Conservation (phyloP, 2,113 vertebrate species). For the Balaenoptera acutorostrata region DNA sequence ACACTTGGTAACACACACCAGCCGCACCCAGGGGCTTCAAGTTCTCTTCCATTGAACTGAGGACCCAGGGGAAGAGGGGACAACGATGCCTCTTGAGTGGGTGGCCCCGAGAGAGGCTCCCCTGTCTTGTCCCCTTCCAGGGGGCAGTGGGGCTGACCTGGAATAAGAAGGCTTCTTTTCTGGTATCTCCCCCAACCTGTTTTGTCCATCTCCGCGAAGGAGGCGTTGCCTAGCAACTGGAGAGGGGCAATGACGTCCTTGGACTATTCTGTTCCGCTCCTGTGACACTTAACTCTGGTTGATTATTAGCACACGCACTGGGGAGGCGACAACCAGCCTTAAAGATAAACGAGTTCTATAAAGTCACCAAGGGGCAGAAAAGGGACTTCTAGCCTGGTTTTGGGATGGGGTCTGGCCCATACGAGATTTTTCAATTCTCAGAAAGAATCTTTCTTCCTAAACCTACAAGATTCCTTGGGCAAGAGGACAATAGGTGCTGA, state of each 20-base stretch:
- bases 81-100: constrained; percentile 2
- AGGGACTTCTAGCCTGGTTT: neutral
- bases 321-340: neutral
- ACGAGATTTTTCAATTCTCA: neutral
- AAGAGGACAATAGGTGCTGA: neutral
- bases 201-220: constrained; percentile 18
- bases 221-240: constrained; percentile 26
- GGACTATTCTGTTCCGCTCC: neutral
- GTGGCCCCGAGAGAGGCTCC: constrained; percentile 47
- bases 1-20: neutral
- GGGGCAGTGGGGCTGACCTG: neutral
- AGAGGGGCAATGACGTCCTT: neutral
- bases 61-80: neutral
- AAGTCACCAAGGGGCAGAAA: neutral
- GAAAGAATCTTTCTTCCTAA: neutral
- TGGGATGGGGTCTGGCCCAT: neutral
- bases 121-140: constrained; percentile 25
- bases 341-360: neutral
- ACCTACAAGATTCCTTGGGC: neutral
- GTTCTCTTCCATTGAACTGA: neutral
- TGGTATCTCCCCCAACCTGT: constrained; percentile 25
- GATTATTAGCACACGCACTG: constrained; percentile 17
- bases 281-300: constrained; percentile 1
- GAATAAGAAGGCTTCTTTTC: neutral
- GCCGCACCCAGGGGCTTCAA: neutral